Conservation (phyloP, 2,113 vertebrate genomes). For the Bostrychus sinensis region DNA sequence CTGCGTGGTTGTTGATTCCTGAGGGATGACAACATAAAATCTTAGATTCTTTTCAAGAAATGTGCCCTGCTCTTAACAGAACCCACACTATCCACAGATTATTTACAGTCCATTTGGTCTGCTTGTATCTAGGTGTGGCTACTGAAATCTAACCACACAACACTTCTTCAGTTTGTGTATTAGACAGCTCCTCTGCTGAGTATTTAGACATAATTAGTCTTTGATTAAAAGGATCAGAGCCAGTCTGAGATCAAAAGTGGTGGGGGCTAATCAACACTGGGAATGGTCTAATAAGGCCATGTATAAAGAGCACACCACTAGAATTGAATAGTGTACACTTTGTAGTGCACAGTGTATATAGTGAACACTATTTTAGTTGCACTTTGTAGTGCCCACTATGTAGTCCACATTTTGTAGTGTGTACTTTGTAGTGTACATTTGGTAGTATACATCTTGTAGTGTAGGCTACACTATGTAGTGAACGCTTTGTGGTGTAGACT, state of each 20-base stretch:
- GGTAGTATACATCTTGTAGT: too few relatives aligned
- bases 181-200: constrained; percentile 18
- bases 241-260: constrained; percentile 52
- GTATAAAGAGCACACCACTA: constrained; percentile 38
- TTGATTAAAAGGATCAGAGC: constrained; percentile 61
- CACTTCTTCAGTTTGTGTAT: constrained; percentile 10
- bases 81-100: background rate
- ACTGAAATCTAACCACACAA: background rate
- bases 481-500: too few relatives aligned
- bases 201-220: constrained; percentile 56
- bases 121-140: too few relatives aligned
- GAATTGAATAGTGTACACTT: constrained; percentile 26
- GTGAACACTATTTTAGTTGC: too few relatives aligned
- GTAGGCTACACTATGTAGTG: too few relatives aligned
- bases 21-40: constrained; percentile 21
- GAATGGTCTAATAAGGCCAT: constrained; percentile 26
- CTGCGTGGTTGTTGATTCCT: constrained; percentile 14
- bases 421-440: too few relatives aligned
- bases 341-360: too few relatives aligned
- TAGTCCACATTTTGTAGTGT: too few relatives aligned
- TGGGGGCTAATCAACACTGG: constrained; percentile 50
- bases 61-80: background rate
- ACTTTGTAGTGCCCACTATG: too few relatives aligned
- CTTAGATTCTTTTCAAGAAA: background rate
- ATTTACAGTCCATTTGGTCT: background rate